Conservation (phyloP, 2,888 invertebrate genomes). For the Orthosia gothica region DNA sequence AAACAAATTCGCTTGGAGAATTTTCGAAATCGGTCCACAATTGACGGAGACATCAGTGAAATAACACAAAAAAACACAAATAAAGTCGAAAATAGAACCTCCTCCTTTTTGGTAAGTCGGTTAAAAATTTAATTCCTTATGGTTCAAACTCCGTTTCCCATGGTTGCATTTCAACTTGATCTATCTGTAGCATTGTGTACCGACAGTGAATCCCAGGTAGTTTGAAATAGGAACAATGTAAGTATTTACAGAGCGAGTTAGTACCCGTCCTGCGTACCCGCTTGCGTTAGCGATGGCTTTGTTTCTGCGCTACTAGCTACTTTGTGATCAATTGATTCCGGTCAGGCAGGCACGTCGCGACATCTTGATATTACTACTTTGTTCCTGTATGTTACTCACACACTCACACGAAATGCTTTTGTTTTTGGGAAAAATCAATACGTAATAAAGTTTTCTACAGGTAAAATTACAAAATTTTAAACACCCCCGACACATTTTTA, state of each 20-base stretch:
- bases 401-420: neutral
- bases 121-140: neutral
- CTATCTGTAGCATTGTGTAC: constrained; percentile 29
- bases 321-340: constrained; percentile 74
- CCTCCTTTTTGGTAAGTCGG: too few relatives aligned
- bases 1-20: too few relatives aligned
- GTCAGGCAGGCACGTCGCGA: constrained; percentile 58
- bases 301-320: constrained; percentile 64
- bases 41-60: too few relatives aligned
- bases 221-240: constrained; percentile 58
- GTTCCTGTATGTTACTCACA: constrained; percentile 31
- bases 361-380: constrained; percentile 59
- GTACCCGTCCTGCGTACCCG: constrained; percentile 45
- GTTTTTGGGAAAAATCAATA: neutral
- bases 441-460: too few relatives aligned
- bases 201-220: constrained; percentile 28
- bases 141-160: constrained; percentile 1
- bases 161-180: constrained; percentile 16
- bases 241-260: constrained; percentile 56
- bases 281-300: constrained; percentile 60
- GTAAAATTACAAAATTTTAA: too few relatives aligned
- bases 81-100: too few relatives aligned
- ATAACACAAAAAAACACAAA: too few relatives aligned
- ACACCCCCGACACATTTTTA: too few relatives aligned
- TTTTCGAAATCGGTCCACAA: too few relatives aligned